These are phyloP conservation scores for Lutraria rhynchaena DNA, from an alignment of 1,140 invertebrate species.

Conservation along the genomic window DNA sequence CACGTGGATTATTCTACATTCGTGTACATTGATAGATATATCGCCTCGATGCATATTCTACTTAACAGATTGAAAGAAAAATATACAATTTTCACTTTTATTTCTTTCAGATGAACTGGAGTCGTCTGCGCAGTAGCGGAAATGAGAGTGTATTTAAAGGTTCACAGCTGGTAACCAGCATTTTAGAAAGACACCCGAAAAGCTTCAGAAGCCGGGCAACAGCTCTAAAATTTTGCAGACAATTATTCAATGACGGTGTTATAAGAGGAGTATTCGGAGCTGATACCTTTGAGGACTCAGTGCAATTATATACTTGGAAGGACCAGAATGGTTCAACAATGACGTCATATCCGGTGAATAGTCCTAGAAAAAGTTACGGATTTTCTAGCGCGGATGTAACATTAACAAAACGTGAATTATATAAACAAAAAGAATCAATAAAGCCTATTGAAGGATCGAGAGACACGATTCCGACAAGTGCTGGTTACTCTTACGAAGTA, in stretches of 20 bases:
- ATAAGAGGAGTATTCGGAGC: conserved; percentile 73
- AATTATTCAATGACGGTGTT: conserved; percentile 73
- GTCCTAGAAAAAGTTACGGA: conserved; percentile 25
- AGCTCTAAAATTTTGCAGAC: conserved; percentile 72
- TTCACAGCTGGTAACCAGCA: conserved; percentile 70
- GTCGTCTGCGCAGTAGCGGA: conserved; percentile 43
- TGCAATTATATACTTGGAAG: conserved; percentile 76
- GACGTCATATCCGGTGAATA: conserved; percentile 60
- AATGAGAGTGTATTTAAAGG: conserved; percentile 75
- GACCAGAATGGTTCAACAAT: conserved; percentile 67
- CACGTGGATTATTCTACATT: too few relatives aligned
- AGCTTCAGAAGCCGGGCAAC: conserved; percentile 69
- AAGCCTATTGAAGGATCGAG: conserved; percentile 15
- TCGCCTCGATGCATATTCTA: too few relatives aligned
- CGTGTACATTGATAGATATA: too few relatives aligned
- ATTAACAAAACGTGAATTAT: conserved; percentile 43
- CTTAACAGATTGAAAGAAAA: too few relatives aligned
- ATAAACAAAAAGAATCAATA: conserved; percentile 42
- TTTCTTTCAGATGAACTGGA: conserved; percentile 72
- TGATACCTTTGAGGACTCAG: conserved; percentile 76
- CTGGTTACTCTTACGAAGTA: conserved; percentile 21
- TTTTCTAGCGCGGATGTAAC: conserved; percentile 51
- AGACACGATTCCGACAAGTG: background rate
- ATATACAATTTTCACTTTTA: background rate
- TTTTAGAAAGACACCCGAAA: conserved; percentile 69